phyloP scores from a whole-genome alignment of 2,888 invertebrate genomes.

The Nephrotoma flavescens region DNA sequence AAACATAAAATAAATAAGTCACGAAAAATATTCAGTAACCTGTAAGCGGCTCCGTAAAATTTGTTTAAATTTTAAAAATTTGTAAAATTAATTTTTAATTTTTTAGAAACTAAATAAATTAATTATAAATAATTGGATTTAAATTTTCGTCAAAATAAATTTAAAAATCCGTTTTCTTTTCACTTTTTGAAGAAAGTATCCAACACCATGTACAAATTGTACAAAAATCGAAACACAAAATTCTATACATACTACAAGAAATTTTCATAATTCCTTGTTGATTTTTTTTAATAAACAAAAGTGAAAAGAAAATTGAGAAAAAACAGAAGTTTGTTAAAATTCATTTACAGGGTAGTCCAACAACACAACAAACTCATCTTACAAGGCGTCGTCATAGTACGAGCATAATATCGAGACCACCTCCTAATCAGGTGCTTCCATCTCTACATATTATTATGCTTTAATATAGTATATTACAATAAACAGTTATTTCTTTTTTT shows the following conservation, averaged over 20 bases:
- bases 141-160: background rate
- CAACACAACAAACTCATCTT: constrained; percentile 42
- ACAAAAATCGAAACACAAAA: background rate
- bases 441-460: constrained; percentile 12
- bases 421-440: constrained; percentile 32
- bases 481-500: background rate
- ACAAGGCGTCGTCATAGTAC: constrained; percentile 63
- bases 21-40: background rate
- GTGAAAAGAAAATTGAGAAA: background rate
- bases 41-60: background rate
- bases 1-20: background rate
- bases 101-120: constrained; percentile 1
- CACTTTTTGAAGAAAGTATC: background rate
- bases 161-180: background rate
- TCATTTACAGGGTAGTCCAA: constrained; percentile 38
- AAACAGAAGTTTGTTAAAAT: background rate
- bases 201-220: background rate
- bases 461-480: background rate
- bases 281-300: background rate
- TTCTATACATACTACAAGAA: background rate
- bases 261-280: background rate
- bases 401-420: constrained; percentile 33
- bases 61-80: constrained; percentile 3
- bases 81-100: background rate
- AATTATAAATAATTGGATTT: background rate